These are phyloP conservation scores for Folsomia manolachei DNA, from an alignment of 2,888 invertebrate genomes.

Conservation along the genomic window DNA sequence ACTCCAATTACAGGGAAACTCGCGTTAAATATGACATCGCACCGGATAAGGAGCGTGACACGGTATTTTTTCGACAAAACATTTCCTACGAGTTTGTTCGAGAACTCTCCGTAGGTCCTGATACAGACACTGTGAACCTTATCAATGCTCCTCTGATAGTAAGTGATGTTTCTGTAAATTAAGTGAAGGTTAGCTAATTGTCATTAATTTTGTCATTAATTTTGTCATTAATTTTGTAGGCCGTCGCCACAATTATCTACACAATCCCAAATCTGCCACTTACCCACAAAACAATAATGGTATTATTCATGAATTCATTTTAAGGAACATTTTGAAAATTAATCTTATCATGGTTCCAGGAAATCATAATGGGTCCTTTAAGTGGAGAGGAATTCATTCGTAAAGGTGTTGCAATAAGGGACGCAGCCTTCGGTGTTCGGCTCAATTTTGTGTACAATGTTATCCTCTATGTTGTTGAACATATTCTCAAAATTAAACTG, in stretches of 20 bases:
- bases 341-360: too few species aligned
- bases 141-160: neutral
- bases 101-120: neutral
- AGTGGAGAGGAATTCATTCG: neutral
- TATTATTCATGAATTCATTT: too few species aligned
- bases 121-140: neutral
- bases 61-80: neutral
- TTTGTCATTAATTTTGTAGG: neutral
- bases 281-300: neutral
- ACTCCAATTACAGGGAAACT: neutral
- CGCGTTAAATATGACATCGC: neutral
- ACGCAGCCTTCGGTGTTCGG: neutral
- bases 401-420: neutral
- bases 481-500: neutral
- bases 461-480: neutral
- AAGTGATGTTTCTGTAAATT: neutral
- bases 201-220: neutral
- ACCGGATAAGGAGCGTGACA: neutral
- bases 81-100: neutral
- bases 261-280: neutral
- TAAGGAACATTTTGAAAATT: too few species aligned
- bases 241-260: neutral
- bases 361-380: neutral
- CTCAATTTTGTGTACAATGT: neutral
- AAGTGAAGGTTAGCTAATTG: neutral